Percentiles rank a stretch among this genome's conserved stretches.
phyloP scores from a whole-genome alignment of 2,888 invertebrate genomes.

The Stramonita haemastoma region DNA sequence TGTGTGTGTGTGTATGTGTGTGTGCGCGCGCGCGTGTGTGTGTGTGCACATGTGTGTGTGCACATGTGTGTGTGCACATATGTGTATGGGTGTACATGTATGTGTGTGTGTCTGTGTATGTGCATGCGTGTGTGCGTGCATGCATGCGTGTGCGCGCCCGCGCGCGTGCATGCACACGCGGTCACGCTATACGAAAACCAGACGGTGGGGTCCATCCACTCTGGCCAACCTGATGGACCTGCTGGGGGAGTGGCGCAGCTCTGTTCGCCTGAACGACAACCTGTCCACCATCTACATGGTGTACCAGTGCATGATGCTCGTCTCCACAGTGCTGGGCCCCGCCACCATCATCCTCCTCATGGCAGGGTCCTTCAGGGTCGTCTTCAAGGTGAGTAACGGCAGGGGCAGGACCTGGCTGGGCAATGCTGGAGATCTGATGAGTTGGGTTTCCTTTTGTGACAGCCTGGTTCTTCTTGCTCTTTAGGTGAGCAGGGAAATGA shows the following conservation, averaged over 20 bases:
- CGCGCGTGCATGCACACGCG: conserved; percentile 98
- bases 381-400: conserved; percentile 87
- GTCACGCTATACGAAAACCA: conserved; percentile 84
- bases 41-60: no score
- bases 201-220: conserved; percentile 99
- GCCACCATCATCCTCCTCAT: conserved; percentile 85
- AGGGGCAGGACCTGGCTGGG: background rate
- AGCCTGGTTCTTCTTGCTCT: background rate
- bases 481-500: no score
- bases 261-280: conserved; percentile 69
- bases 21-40: no score
- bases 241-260: conserved; percentile 70
- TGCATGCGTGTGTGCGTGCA: conserved; percentile 73
- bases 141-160: conserved; percentile 85
- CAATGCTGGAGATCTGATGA: no score
- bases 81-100: background rate
- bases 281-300: conserved; percentile 69
- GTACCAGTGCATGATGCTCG: conserved; percentile 67
- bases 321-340: conserved; percentile 67
- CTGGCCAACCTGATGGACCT: conserved; percentile 99
- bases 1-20: no score
- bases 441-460: background rate
- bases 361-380: conserved; percentile 98
- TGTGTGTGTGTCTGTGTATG: conserved; percentile 69
- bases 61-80: background rate